Conservation (phyloP, 2,113 vertebrate genomes). For the Xerus inauris region DNA sequence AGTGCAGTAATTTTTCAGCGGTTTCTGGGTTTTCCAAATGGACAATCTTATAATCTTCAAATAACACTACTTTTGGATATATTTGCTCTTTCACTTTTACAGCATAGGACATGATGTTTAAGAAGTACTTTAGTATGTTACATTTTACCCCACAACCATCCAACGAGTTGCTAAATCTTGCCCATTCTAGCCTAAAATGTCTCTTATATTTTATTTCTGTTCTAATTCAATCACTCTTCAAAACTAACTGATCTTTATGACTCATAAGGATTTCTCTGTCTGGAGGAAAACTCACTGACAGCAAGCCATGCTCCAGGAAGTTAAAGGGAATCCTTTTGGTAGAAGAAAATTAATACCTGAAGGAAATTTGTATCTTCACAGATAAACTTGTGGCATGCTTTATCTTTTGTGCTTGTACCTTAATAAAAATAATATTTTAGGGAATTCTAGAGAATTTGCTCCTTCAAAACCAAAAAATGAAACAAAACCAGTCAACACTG, state of each 20-base stretch:
- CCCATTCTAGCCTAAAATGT: neutral
- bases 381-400: neutral
- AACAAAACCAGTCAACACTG: neutral
- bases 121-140: neutral
- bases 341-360: neutral
- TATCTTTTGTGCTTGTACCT: neutral
- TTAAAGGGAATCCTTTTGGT: neutral
- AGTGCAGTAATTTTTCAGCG: neutral
- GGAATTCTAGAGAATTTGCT: neutral
- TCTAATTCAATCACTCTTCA: neutral
- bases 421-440: neutral
- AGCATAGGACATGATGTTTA: neutral
- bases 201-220: neutral
- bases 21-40: neutral
- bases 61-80: neutral
- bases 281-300: neutral
- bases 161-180: neutral
- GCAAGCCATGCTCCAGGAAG: neutral
- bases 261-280: neutral
- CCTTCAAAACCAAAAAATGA: neutral
- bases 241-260: neutral
- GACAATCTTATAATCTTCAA: neutral
- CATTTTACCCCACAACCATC: neutral
- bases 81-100: neutral
- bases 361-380: neutral